Evolutionary conservation across 2,888 invertebrate genomes (phyloP), one percentile per base, ranked within the genome.

Genomic region (Cerceris rybyensis): DNA sequence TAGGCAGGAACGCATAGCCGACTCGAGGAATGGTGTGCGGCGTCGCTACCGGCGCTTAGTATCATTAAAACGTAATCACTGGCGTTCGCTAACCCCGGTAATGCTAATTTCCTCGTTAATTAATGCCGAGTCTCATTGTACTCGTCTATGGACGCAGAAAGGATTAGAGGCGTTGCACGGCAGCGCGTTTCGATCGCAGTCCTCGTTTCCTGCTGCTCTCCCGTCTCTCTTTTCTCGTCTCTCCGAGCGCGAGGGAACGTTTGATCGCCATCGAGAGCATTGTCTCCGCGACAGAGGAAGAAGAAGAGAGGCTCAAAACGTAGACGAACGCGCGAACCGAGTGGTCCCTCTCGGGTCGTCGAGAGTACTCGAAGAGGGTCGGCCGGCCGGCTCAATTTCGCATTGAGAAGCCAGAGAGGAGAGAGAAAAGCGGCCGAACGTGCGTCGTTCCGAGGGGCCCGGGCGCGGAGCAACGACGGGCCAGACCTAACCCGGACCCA

Each of bases 1-100:
- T 89, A 83, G 84, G 41, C 54, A 54, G 50, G 57, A 49, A 60
- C 67, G 58, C 46, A 69, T 65, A 65, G 46, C 9, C 2, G 7
- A 52, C 52, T n/a, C 13, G 14, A 11, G 52, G 7, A n/a, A 7
- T 52, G 11, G 28, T 41, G 64, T 50, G 55, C 70, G 60, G 65
- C 60, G 72, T 81, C 80, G 80, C 79, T 58, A 46, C 69, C 54
- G 57, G 16, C 16, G 64, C 68, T 88, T 85, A 83, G 86, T 89
- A 89, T 91, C 91, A 91, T 91, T 91, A 91, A 91, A 91, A 88
- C 86, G 88, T 90, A 91, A 91, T 91, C 90, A 89, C 88, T 87
- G 83, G 83, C 83, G 88, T 86, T 84, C 86, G 85, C 86, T 88
- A 88, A 88, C 86, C 87, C 82, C 85, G 84, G 80, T 86, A 85